Base-by-base conservation (phyloP, 2,797 vertebrate species). In the Erethizon dorsatum region DNA sequence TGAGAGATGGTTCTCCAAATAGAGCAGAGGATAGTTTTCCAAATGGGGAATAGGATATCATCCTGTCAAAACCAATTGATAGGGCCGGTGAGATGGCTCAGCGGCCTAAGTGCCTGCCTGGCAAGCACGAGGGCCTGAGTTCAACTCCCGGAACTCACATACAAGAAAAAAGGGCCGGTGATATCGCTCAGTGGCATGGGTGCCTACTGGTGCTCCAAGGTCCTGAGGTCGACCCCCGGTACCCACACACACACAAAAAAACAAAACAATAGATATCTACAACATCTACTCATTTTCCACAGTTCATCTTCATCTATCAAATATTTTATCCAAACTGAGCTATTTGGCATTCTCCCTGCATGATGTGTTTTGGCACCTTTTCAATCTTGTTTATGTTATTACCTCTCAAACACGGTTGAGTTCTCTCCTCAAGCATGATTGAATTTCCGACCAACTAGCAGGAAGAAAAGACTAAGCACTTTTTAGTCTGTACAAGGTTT, bases 1-100 rank as follows among this genome's bases (percentile, higher is more conserved):
- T 96, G 41, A 94, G 56, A 54, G 47, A n/a, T 22, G 88, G n/a
- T 20, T 92, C 50, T n/a, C 24, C 86, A 92, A 63, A 92, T 77
- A 82, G 89, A 89, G 33, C 75, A 52, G 87, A 79, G 41, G 41
- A 20, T 63, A 37, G 61, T 82, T 88, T 92, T 63, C 57, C 47
- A 67, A 79, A 47, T 80, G 6, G 83, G 17, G 6, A 13, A 22
- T 63, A 33, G 52, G 56, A 61, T 24, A 78, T 18, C 1, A 47
- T 73, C 31, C 67, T 93, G 65, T 94, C 71, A 63, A 85, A 95
- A 59, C 18, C 28, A 67, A 41, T 14, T 56, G 22, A 41, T 31
- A 67, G 37, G 37, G 37, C 37, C 37, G 2, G 37, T 41, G 37
- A 41, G 37, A 41, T 41, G 37, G 37, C 37, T 41, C 37, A 41